phyloP scores from a whole-genome alignment of 2,888 invertebrate species.

The Agrochola macilenta region DNA sequence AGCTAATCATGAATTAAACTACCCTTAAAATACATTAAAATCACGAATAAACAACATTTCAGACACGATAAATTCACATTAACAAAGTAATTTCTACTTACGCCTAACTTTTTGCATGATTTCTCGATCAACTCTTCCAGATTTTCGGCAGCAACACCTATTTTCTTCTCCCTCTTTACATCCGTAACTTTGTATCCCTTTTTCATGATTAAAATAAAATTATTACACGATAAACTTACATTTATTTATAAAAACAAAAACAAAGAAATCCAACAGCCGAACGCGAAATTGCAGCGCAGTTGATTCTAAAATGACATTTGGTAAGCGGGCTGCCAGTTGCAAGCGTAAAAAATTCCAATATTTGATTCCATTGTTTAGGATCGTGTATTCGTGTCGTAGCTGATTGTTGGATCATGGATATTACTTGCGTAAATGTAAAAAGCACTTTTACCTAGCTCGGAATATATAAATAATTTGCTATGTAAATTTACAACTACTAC shows the following conservation, averaged over 20 bases:
- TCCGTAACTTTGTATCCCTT: conserved; percentile 94
- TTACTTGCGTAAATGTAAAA: background rate
- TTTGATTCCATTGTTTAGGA: background rate
- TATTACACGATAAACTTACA: conserved; percentile 38
- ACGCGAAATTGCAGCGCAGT: conserved; percentile 43
- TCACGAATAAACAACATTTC: background rate
- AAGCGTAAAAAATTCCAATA: background rate
- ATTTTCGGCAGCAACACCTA: conserved; percentile 93
- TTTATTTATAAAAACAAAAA: conserved; percentile 63
- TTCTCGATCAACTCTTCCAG: conserved; percentile 92
- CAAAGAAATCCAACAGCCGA: conserved; percentile 67
- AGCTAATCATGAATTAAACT: conserved; percentile 68
- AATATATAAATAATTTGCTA: background rate
- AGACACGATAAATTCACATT: conserved; percentile 1
- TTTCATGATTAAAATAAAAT: conserved; percentile 80
- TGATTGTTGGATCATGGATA: background rate
- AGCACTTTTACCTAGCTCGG: background rate
- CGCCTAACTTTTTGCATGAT: conserved; percentile 92
- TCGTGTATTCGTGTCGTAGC: background rate
- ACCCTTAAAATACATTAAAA: conserved; percentile 30
- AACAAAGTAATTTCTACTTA: conserved; percentile 77
- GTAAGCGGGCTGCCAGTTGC: conserved; percentile 36
- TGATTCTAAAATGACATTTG: conserved; percentile 36
- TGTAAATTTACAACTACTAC: too few species aligned
- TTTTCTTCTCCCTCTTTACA: conserved; percentile 92